A percentile compares a stretch with the other conserved stretches of the same genome.
These are phyloP conservation scores for Bungarus multicinctus DNA, from an alignment of 2,113 vertebrate species.

Conservation along the genomic window DNA sequence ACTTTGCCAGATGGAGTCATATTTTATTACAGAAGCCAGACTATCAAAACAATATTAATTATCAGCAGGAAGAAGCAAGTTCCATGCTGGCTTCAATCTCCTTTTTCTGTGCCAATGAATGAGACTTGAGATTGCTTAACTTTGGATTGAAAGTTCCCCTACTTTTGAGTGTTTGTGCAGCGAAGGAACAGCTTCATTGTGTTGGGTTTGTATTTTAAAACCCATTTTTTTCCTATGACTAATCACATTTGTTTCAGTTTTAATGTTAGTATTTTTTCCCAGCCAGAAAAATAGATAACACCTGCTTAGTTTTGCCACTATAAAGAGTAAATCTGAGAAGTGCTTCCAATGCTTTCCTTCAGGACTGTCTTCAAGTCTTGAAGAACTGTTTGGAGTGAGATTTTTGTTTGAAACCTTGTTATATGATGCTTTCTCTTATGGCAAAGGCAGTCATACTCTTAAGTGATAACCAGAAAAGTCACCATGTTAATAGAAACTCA, in stretches of 20 bases:
- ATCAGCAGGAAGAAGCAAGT: background rate
- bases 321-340: background rate
- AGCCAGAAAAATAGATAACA: background rate
- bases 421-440: background rate
- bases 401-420: background rate
- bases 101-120: background rate
- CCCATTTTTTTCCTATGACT: background rate
- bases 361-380: background rate
- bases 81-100: background rate
- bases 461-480: background rate
- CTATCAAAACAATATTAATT: background rate
- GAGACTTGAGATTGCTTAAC: background rate
- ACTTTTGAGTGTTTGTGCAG: background rate
- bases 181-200: background rate
- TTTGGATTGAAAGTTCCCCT: background rate
- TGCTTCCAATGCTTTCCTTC: background rate
- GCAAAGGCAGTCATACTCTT: background rate
- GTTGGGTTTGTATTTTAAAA: background rate
- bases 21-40: constrained; percentile 1
- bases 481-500: constrained; percentile 40
- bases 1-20: background rate
- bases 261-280: background rate
- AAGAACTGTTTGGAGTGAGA: background rate
- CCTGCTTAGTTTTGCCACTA: background rate
- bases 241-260: background rate